phyloP scores from a whole-genome alignment of 2,113 vertebrate species.

The Isurus oxyrinchus region DNA sequence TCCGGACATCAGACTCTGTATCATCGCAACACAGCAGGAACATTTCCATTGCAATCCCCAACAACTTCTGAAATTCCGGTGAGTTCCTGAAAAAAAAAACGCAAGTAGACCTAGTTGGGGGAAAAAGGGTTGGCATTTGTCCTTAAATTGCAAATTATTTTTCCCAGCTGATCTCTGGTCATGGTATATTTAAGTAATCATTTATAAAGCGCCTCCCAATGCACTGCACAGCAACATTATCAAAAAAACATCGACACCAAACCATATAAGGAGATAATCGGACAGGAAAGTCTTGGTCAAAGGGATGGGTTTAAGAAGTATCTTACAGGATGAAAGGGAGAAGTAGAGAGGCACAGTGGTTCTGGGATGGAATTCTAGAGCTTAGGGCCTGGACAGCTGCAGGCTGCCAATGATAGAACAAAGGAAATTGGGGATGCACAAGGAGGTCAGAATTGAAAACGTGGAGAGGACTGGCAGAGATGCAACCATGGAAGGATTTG shows the following conservation, averaged over 20 bases:
- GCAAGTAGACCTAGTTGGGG: background rate
- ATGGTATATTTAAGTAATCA: background rate
- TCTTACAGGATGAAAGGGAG: background rate
- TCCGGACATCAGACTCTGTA: conserved; percentile 87
- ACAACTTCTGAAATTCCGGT: conserved; percentile 92
- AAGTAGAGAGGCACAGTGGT: background rate
- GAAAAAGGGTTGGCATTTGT: background rate
- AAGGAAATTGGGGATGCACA: background rate
- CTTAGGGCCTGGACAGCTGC: background rate
- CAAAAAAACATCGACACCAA: background rate
- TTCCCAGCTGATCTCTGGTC: background rate
- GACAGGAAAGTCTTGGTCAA: background rate
- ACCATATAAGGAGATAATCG: background rate
- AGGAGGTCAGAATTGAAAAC: background rate
- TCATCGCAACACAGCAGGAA: conserved; percentile 94
- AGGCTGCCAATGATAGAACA: background rate
- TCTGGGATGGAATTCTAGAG: background rate
- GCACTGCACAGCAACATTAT: background rate
- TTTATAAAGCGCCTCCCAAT: background rate
- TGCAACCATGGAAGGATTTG: background rate
- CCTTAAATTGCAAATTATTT: background rate
- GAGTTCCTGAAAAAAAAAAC: conserved; percentile 70
- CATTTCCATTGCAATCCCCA: conserved; percentile 95
- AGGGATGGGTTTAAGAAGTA: background rate
- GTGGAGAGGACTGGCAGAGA: background rate